Percentiles rank a stretch among this genome's conserved stretches.
Conservation (phyloP, 2,888 invertebrate genomes). For the Camponotus fellah region DNA sequence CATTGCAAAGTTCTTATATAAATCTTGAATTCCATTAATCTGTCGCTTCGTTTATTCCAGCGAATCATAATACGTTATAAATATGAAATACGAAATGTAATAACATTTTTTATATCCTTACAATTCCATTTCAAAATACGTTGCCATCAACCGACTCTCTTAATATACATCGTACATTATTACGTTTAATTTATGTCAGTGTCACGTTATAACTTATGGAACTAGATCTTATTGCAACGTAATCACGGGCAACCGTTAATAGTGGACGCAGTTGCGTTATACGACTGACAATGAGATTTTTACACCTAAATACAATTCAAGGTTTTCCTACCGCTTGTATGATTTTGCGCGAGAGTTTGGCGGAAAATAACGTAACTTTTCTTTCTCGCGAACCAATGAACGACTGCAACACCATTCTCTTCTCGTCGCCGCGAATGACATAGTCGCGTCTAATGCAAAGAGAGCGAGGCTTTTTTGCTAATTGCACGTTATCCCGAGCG, state of each 20-base stretch:
- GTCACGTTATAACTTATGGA: not conserved
- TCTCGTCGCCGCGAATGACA: conserved; percentile 38
- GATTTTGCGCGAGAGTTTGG: not conserved
- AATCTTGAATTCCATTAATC: not conserved
- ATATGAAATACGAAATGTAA: not conserved
- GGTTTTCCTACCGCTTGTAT: not conserved
- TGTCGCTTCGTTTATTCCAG: not conserved
- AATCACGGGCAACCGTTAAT: not conserved
- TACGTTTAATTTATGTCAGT: not conserved
- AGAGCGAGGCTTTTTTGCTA: conserved; percentile 48
- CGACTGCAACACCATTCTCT: conserved; percentile 16
- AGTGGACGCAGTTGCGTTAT: conserved; percentile 22
- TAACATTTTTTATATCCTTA: not conserved
- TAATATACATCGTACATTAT: not conserved
- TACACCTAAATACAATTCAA: conserved; percentile 21
- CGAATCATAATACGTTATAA: not conserved
- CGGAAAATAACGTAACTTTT: conserved; percentile 12
- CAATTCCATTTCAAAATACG: not conserved
- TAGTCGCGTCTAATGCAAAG: conserved; percentile 47
- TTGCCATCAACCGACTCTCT: not conserved
- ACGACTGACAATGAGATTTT: conserved; percentile 16
- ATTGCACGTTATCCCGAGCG: conserved; percentile 48
- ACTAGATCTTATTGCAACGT: not conserved
- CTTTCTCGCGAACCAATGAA: not conserved
- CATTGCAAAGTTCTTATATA: not conserved